phyloP scores from a whole-genome alignment of 2,888 invertebrate species.

The Drosophila planitibia region DNA sequence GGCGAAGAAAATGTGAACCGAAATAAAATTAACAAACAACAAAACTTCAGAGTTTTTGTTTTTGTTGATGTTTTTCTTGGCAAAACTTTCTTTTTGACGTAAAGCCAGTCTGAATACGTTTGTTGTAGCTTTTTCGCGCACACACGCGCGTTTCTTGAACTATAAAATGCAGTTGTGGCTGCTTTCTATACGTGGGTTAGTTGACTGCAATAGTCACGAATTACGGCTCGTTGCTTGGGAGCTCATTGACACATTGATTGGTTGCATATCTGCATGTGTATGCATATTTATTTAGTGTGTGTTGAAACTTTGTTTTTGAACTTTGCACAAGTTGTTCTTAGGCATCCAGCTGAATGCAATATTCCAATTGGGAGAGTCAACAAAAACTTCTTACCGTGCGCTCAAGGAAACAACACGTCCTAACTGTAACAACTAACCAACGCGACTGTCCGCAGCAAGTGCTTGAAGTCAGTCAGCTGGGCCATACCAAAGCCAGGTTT shows the following conservation, averaged over 20 bases:
- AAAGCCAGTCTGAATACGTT: slow-evolving; percentile 63
- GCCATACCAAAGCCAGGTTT: slow-evolving; percentile 38
- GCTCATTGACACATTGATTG: slow-evolving; percentile 10
- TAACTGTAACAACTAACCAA: slow-evolving; percentile 69
- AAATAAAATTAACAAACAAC: slow-evolving; percentile 64
- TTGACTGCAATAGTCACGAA: slow-evolving; percentile 52
- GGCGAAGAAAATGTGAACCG: slow-evolving; percentile 61
- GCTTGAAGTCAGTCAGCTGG: slow-evolving; percentile 57
- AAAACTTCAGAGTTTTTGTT: slow-evolving; percentile 54
- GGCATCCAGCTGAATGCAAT: slow-evolving; percentile 3
- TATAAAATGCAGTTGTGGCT: slow-evolving; percentile 69
- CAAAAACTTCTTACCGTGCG: slow-evolving; percentile 69
- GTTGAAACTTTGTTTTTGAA: slow-evolving; percentile 10
- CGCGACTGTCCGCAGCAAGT: slow-evolving; percentile 73
- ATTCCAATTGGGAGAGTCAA: slow-evolving; percentile 17
- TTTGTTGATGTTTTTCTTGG: slow-evolving; percentile 68
- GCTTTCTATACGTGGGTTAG: slow-evolving; percentile 66
- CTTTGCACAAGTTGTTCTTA: slow-evolving; percentile 10
- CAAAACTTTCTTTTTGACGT: slow-evolving; percentile 75
- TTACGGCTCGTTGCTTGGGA: slow-evolving; percentile 2
- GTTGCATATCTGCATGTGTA: not conserved
- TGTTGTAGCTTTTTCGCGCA: slow-evolving; percentile 59
- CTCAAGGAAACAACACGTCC: slow-evolving; percentile 72
- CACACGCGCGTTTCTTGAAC: slow-evolving; percentile 62
- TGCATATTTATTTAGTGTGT: not conserved